A percentile compares a stretch with the other conserved stretches of the same genome.
Conservation (phyloP, 2,113 vertebrate species). For the Dendrocopos noguchii region DNA sequence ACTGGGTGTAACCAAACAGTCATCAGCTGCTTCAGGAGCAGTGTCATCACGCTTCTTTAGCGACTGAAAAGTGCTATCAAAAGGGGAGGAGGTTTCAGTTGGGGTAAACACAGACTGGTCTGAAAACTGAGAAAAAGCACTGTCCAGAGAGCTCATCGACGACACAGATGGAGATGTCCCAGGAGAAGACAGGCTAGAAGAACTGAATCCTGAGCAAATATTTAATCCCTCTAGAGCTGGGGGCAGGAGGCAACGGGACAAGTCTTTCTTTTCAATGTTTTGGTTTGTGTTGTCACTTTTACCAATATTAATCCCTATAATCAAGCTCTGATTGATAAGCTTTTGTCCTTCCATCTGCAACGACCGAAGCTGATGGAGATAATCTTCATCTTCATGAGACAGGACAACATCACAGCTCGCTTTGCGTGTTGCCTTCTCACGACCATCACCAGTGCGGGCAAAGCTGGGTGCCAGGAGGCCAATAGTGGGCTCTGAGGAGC, state of each 20-base stretch:
- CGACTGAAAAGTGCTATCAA: slow-evolving; percentile 62
- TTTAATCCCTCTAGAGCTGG: slow-evolving; percentile 76
- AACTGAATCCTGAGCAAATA: slow-evolving; percentile 81
- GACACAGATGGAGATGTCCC: slow-evolving; percentile 88
- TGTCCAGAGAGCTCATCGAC: slow-evolving; percentile 89
- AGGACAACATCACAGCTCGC: slow-evolving; percentile 84
- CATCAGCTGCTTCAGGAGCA: slow-evolving; percentile 35
- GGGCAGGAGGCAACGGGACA: slow-evolving; percentile 74
- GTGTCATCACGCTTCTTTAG: slow-evolving; percentile 57
- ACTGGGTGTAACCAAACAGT: slow-evolving; percentile 46
- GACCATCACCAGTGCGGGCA: not conserved
- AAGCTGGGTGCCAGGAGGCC: slow-evolving; percentile 59
- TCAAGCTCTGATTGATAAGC: slow-evolving; percentile 72
- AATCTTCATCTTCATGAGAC: slow-evolving; percentile 76
- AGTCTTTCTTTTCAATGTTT: slow-evolving; percentile 69
- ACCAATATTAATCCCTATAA: slow-evolving; percentile 72
- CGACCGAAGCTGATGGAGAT: slow-evolving; percentile 71
- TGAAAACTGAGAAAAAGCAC: slow-evolving; percentile 91
- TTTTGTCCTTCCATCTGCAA: slow-evolving; percentile 84
- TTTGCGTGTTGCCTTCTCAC: slow-evolving; percentile 75
- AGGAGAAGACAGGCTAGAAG: slow-evolving; percentile 89
- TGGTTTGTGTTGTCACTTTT: slow-evolving; percentile 63
- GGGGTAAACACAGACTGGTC: slow-evolving; percentile 81
- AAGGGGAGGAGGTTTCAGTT: slow-evolving; percentile 74
- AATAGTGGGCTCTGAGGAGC: slow-evolving; percentile 85